phyloP scores from a whole-genome alignment of 1,140 invertebrate genomes.

The Apis laboriosa region DNA sequence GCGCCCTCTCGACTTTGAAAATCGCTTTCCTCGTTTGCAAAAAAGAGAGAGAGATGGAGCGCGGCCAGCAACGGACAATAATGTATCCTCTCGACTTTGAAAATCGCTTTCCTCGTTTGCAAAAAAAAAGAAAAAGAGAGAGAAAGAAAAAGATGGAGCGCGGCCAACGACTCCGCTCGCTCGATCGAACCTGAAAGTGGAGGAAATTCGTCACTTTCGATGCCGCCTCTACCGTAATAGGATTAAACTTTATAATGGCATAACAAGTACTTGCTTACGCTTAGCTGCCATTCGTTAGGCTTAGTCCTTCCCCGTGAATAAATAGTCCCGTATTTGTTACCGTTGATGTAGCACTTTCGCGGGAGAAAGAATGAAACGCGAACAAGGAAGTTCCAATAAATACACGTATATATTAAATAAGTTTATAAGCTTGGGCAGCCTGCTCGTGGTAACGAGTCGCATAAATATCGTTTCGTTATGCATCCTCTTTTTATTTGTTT shows the following conservation, averaged over 20 bases:
- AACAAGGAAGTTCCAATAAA: constrained; percentile 3
- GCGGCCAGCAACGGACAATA: neutral
- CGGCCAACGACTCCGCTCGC: neutral
- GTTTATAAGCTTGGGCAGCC: neutral
- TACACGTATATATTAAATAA: neutral
- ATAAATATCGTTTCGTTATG: neutral
- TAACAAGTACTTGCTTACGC: constrained; percentile 21
- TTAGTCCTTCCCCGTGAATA: constrained; percentile 4
- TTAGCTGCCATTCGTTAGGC: constrained; percentile 21
- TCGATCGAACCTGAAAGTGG: constrained; percentile 4
- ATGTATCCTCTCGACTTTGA: neutral
- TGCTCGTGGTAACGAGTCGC: neutral
- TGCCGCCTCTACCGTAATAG: neutral
- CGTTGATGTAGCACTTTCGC: constrained; percentile 6
- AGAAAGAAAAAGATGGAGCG: neutral
- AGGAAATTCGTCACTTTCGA: neutral
- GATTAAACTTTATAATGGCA: constrained; percentile 10
- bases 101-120: neutral
- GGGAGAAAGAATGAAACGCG: neutral
- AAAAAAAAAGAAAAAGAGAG: neutral
- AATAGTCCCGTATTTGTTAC: neutral
- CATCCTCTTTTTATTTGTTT: accelerated
- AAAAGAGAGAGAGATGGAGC: too few relatives aligned
- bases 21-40: too few relatives aligned
- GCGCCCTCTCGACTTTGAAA: too few relatives aligned